Evolutionary conservation across 2,888 invertebrate genomes (phyloP), one percentile per base, ranked within the genome.

Genomic region (Cerceris ruficornis): DNA sequence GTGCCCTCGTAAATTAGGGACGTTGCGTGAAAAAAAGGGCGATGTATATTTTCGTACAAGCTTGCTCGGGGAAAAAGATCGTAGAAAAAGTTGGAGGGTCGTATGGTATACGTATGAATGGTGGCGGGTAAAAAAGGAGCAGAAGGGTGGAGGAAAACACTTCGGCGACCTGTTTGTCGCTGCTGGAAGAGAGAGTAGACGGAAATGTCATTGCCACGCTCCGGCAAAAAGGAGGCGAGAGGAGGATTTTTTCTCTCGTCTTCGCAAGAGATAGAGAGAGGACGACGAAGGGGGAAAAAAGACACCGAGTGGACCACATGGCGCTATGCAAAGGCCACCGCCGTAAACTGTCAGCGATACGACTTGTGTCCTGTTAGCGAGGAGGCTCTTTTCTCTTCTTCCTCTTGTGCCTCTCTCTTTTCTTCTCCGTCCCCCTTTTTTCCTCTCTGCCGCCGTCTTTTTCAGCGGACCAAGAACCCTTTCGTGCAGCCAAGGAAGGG

Each of bases 331-430:
- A 87, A 87, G 86, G 85, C 84, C 85, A 83, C 70, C 80, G 86
- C 84, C 87, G 87, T 89, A 89, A 89, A 89, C 86, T 86, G 89
- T 88, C 86, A 87, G 81, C 87, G 87, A 88, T 87, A 86, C 82
- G 82, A 74, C 82, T 75, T 73, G 75, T 69, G 77, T 83, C 83
- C 79, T 71, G 83, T 79, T 78, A 77, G 79, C 77, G 76, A 76
- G 69, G 67, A 72, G 71, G 49, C 78, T 78, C 77, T 71, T 75
- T 64, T 60, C 55, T 61, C 54, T 69, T 62, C 58, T 14, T 58
- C 41, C 11, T 59, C 66, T 39, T 78, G 42, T 58, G 14, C 75
- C 59, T 76, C 58, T 67, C 72, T 64, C 64, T 75, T 57, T 65
- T 28, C 8, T 7, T 61, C 59, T 62, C 69, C 42, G 68, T 60